Evolutionary conservation across 2,888 invertebrate species (phyloP).

Genomic region (Epiblema foenella): DNA sequence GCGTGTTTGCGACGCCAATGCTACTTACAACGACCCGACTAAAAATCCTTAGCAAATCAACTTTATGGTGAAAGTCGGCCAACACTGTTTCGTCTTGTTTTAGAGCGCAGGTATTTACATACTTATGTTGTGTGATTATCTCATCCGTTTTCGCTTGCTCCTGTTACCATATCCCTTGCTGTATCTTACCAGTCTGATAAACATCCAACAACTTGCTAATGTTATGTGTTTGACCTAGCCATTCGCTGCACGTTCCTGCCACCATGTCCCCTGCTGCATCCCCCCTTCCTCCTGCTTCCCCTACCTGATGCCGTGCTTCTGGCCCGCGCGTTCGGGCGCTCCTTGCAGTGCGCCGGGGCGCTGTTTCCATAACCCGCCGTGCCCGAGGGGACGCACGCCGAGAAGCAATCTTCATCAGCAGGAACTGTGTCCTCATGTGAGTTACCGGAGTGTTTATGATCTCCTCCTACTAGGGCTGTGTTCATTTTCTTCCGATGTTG

Average conservation of each 20-base stretch:
- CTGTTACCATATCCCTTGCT: too few species aligned
- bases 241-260: slow-evolving; percentile 64
- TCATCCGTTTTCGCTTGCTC: too few species aligned
- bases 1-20: too few species aligned
- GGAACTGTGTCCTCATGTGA: slow-evolving; percentile 22
- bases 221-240: slow-evolving; percentile 58
- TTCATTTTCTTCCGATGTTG: too few species aligned
- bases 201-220: background rate
- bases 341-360: slow-evolving; percentile 67
- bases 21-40: too few species aligned
- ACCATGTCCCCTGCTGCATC: slow-evolving; percentile 68
- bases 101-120: too few species aligned
- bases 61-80: too few species aligned
- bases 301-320: slow-evolving; percentile 76
- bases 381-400: slow-evolving; percentile 50
- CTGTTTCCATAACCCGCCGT: slow-evolving; percentile 79
- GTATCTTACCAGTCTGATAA: background rate
- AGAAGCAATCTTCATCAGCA: slow-evolving; percentile 53
- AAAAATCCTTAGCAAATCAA: too few species aligned
- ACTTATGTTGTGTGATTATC: too few species aligned
- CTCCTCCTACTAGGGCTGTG: too few species aligned
- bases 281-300: slow-evolving; percentile 74
- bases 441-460: background rate
- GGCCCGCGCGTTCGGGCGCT: slow-evolving; percentile 70
- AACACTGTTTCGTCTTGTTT: too few species aligned